Base-by-base conservation (phyloP, 2,797 vertebrate genomes). In the Gastrophryne carolinensis region DNA sequence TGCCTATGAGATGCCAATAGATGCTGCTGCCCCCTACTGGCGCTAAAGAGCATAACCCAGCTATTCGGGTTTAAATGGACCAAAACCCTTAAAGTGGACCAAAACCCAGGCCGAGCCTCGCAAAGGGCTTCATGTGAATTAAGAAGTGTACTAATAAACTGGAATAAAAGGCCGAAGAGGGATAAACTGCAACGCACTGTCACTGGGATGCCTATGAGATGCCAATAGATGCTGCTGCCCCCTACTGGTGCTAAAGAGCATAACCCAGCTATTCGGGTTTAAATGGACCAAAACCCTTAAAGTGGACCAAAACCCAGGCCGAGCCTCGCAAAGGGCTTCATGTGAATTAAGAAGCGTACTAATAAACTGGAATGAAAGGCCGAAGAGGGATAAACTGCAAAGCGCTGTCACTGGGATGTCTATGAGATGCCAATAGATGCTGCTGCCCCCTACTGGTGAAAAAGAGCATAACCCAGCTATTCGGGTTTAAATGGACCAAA, bases 1-100 rank as follows among this genome's bases (percentile, higher is more conserved):
- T 26, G 6, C 62, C 8, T 8, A 47, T 19, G 44, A 39, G 23
- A 4, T 17, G 27, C 32, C 2, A 27, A 34, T 17, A 17, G 24
- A 19, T 15, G n/a, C 24, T 54, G 24, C 52, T 57, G 66, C 52
- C 66, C 66, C 52, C 52, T 69, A 4, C 34, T 57, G 52, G 52
- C 17, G 44, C 17, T 2, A 2, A n/a, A n/a, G n/a, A n/a, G n/a
- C n/a, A n/a, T n/a, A n/a, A n/a, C n/a, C n/a, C n/a, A n/a, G n/a
- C n/a, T n/a, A n/a, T n/a, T n/a, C n/a, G n/a, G n/a, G n/a, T n/a
- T n/a, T n/a, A n/a, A n/a, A n/a, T n/a, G n/a, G n/a, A n/a, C n/a
- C n/a, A n/a, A n/a, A n/a, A n/a, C n/a, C n/a, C n/a, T n/a, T n/a
- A n/a, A n/a, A n/a, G n/a, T n/a, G n/a, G n/a, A n/a, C n/a, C n/a